phyloP scores from a whole-genome alignment of 2,888 invertebrate species.

The Drosophila paracracens region DNA sequence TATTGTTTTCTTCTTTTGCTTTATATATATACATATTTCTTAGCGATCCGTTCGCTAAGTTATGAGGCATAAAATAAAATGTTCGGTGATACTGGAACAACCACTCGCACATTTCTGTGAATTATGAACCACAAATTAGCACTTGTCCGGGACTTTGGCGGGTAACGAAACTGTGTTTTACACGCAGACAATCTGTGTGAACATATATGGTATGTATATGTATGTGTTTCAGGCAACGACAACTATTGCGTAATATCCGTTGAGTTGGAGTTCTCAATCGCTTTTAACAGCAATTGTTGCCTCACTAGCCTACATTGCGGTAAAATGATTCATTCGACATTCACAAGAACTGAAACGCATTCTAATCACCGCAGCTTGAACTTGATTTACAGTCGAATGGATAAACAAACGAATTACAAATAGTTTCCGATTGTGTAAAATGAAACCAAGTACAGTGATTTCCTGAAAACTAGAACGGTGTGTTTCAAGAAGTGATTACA shows the following conservation, averaged over 20 bases:
- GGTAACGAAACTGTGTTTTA: slow-evolving; percentile 33
- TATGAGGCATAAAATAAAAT: slow-evolving; percentile 64
- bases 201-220: neutral
- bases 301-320: neutral
- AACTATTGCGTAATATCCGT: slow-evolving; percentile 47
- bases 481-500: neutral
- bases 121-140: slow-evolving; percentile 78
- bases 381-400: slow-evolving; percentile 37
- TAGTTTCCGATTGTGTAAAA: slow-evolving; percentile 21
- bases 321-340: slow-evolving; percentile 12
- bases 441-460: neutral
- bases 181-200: slow-evolving; percentile 15
- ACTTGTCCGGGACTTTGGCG: slow-evolving; percentile 52
- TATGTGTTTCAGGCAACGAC: slow-evolving; percentile 33
- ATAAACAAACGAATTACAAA: slow-evolving; percentile 46
- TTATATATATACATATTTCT: slow-evolving; percentile 9
- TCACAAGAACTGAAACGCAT: neutral
- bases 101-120: slow-evolving; percentile 74
- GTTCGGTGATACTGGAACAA: slow-evolving; percentile 54
- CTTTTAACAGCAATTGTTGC: slow-evolving; percentile 19
- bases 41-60: slow-evolving; percentile 37
- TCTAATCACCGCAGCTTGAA: slow-evolving; percentile 11
- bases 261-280: slow-evolving; percentile 32
- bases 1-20: neutral
- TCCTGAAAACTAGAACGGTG: neutral